Evolutionary conservation across 2,888 invertebrate genomes (phyloP), one percentile per base, ranked within the genome.

Genomic region (Andrena chrysosceles): DNA sequence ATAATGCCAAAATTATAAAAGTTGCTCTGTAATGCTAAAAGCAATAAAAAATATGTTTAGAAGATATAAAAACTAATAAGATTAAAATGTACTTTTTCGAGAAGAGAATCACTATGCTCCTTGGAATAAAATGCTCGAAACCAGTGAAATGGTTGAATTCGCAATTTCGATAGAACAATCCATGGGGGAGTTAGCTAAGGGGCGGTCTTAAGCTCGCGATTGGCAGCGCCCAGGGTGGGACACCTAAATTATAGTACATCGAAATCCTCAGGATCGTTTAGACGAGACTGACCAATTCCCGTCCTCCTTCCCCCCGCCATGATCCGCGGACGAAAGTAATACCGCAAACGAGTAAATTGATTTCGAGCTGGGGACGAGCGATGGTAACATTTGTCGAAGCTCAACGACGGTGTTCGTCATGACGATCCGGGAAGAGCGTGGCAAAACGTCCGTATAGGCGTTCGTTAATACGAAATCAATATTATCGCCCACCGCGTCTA

Each of bases 291-390:
- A 20, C 29, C 29, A 20, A 31, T 23, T 23, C 16, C 8, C 10
- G 13, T 42, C 42, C 20, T 33, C 26, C 13, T 49, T 16, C 49
- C 35, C 48, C n/a, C 23, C n/a, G 49, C 77, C 76, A 56, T 72
- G 69, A 63, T 72, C 83, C 59, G 33, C 77, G 59, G 59, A 77
- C 73, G 76, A 86, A 85, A 85, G 85, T 83, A 85, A 86, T 85
- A 85, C 86, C 85, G 77, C 87, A 80, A 87, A 87, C 85, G 87
- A 85, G 83, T 87, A 87, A 87, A 87, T 87, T 79, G 88, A 85
- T 81, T 81, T 67, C 74, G 83, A 71, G 66, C 77, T 81, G 88
- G 83, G 84, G 83, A 85, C 81, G 77, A 83, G 67, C 83, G 77
- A 76, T 73, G 56, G 83, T 82, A 86, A 87, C 84, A 87, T 87